Evolutionary conservation across 2,113 vertebrate genomes (phyloP), one percentile per base, ranked within the genome.

Genomic region (Athene cunicularia): DNA sequence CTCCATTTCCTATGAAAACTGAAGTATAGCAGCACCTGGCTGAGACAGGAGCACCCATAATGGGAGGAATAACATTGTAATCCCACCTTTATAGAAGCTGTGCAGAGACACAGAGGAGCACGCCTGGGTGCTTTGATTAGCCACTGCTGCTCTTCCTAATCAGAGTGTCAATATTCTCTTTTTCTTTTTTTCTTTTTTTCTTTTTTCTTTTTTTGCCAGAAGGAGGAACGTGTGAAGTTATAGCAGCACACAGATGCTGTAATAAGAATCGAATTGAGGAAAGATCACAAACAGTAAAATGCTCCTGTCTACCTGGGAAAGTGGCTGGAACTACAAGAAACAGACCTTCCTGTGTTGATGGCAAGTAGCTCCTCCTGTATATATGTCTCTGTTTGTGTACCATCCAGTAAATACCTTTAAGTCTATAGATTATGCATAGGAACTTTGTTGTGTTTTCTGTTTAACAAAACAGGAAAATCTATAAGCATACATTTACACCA

Each of bases 251-350:
- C 98, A 98, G 99, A 97, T 99, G 99, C 96, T 99, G 99, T 98
- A 99, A 99, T 98, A 99, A 99, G 99, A 99, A 99, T 97, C 99
- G 99, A 71, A 99, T 99, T 56, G 99, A 99, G 97, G 99, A 99
- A 95, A 99, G 99, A 86, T 99, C 99, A 19, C 99, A 99, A 98
- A 99, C 99, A 43, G 99, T 99, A 93, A 99, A 99, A 98, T 99
- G 99, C 96, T 99, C 99, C 97, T 99, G 99, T 98, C 98, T 99
- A 97, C 99, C 99, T 9, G 99, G 99, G 82, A 99, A 99, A 98
- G 99, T 99, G 96, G 99, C 99, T 45, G 99, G 99, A 52, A 99
- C 99, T 43, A 99, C 99, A 84, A 98, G 99, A 97, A 99, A 99
- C 98, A 99, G 99, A 98, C 99, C 99, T 86, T 99, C 99, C 83